A percentile compares a stretch with the other conserved stretches of the same genome.
phyloP scores from a whole-genome alignment of 2,888 invertebrate species.

The Drosophila hamatofila region DNA sequence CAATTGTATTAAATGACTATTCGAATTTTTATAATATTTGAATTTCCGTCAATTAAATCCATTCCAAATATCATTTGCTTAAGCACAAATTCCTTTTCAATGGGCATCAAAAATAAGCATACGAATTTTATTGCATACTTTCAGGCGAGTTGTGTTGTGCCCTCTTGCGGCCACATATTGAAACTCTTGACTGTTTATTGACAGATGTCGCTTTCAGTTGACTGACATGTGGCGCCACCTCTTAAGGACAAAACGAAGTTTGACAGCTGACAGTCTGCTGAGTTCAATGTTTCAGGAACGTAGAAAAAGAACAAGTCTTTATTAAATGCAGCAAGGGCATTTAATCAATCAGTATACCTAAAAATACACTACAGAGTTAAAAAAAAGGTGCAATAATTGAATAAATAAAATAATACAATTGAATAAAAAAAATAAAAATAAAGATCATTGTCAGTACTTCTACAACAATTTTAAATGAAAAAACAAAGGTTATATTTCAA shows the following conservation, averaged over 20 bases:
- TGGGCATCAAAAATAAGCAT: not conserved
- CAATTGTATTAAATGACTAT: not conserved
- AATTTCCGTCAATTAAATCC: not conserved
- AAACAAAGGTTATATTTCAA: no score
- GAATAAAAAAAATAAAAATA: no score
- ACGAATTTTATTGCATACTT: slow-evolving; percentile 37
- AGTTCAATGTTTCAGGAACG: not conserved
- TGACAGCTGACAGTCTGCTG: slow-evolving; percentile 2
- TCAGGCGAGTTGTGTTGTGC: slow-evolving; percentile 7
- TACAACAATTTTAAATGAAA: no score
- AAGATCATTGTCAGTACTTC: no score
- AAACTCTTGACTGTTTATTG: slow-evolving; percentile 27
- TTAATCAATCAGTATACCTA: no score
- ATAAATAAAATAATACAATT: no score
- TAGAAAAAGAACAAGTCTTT: no score
- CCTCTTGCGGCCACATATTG: slow-evolving; percentile 33
- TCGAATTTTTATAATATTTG: not conserved
- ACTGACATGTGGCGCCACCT: slow-evolving; percentile 58
- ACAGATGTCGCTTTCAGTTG: slow-evolving; percentile 65
- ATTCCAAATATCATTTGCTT: not conserved
- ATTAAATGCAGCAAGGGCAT: no score
- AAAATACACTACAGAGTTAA: no score
- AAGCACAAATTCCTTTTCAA: not conserved
- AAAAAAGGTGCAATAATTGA: no score
- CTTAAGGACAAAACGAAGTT: slow-evolving; percentile 25